Conservation (phyloP, 2,888 invertebrate genomes). For the Andrena hattorfiana region DNA sequence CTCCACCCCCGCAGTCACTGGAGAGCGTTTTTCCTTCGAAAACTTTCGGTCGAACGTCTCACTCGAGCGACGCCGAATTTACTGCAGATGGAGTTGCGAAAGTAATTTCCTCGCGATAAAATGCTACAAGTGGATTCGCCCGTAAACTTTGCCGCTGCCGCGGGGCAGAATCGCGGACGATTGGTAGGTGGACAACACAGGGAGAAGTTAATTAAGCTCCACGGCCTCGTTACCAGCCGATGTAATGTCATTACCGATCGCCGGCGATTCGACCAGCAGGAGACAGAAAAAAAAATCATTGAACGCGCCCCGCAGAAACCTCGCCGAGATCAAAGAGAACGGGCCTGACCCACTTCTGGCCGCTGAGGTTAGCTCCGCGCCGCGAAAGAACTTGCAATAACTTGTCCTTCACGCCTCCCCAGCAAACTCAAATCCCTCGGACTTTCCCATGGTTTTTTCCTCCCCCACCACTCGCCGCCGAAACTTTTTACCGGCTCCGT, state of each 20-base stretch:
- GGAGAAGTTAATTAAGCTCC: constrained; percentile 27
- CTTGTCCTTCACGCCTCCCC: constrained; percentile 43
- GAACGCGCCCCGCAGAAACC: constrained; percentile 5
- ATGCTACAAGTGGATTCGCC: constrained; percentile 51
- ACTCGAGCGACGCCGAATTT: constrained; percentile 34
- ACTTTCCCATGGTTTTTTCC: constrained; percentile 27
- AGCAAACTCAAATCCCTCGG: constrained; percentile 16
- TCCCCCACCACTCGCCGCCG: not conserved
- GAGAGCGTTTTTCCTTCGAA: not conserved
- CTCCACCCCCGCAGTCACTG: not conserved
- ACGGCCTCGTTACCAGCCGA: not conserved
- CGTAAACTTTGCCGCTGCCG: constrained; percentile 21
- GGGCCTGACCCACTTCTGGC: constrained; percentile 61
- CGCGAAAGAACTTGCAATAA: constrained; percentile 45
- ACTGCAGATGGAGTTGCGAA: constrained; percentile 59
- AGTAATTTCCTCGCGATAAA: constrained; percentile 56
- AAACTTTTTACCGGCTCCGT: not conserved
- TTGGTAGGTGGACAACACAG: not conserved
- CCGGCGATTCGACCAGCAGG: not conserved
- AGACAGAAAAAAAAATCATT: not conserved
- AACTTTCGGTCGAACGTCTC: constrained; percentile 16
- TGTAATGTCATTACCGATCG: not conserved
- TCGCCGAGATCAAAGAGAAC: constrained; percentile 58
- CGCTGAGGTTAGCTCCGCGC: constrained; percentile 40
- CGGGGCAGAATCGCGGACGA: not conserved